Base-by-base conservation (phyloP, 64 coral and sea anemone species). In the Montipora foliosa region DNA sequence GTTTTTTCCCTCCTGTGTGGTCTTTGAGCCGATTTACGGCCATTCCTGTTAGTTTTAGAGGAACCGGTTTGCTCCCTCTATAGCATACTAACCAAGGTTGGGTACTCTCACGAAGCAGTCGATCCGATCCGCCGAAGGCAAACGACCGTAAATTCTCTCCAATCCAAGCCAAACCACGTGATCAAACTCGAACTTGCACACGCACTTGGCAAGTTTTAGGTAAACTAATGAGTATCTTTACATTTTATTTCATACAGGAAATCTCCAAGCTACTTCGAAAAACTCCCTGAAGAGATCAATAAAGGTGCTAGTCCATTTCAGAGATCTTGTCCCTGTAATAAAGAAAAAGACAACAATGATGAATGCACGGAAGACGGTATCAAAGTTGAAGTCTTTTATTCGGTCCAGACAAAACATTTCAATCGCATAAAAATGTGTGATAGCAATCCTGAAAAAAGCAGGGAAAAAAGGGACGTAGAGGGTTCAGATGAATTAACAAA, bases 341-440 rank as follows among this genome's bases (percentile, higher is more conserved):
- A 48, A 10, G 48, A 0, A 37, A 5, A 6, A 68, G 1, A n/a
- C 37, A 68, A 84, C 17, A 15, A n/a, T n/a, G n/a, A n/a, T n/a
- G n/a, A n/a, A n/a, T 84, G 81, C 6, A 1, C 1, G 0, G 0
- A 0, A 21, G 60, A 47, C 16, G 81, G 81, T 17, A 67, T 84
- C 9, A 25, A 25, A 47, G 60, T 46, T 83, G 1, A 67, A n/a
- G n/a, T n/a, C 81, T 83, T 25, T 6, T 1, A 0, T 37, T 1
- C 1, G 12, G 1, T 2, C 10, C n/a, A 19, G 1, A 11, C 16
- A 0, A 67, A 45, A 19, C 8, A 64, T 64, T 45, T 7, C 12
- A 62, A 83, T 5, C 20, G 81, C 44, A 83, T 68, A 67, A 67
- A 67, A 66, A 83, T 46, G 81, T 83, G 81, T 5, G 24, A 83